These are phyloP conservation scores for Thunnus thynnus DNA, from an alignment of 2,113 vertebrate species.

Conservation along the genomic window DNA sequence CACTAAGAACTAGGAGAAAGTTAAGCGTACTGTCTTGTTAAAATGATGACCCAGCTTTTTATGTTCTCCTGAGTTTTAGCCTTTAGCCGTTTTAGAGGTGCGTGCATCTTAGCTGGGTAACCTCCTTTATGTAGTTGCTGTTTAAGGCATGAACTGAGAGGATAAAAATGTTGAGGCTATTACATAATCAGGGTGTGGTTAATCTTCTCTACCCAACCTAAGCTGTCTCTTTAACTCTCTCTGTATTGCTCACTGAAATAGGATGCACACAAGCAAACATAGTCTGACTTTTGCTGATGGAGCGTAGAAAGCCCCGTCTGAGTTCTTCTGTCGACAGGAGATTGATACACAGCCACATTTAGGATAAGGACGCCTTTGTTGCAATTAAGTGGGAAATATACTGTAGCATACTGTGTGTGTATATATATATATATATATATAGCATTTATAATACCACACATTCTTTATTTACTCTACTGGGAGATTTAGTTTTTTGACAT, in stretches of 20 bases:
- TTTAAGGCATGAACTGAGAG: conserved; percentile 38
- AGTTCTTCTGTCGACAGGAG: background rate
- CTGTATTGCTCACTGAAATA: conserved; percentile 20
- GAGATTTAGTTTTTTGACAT: conserved; percentile 28
- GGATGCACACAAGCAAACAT: conserved; percentile 25
- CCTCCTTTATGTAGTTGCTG: conserved; percentile 9
- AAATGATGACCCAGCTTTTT: conserved; percentile 35
- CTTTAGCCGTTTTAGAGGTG: conserved; percentile 7
- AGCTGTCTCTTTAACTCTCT: conserved; percentile 50
- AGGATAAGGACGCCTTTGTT: background rate
- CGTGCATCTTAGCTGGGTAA: conserved; percentile 14
- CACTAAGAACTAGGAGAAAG: conserved; percentile 43
- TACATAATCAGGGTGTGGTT: conserved; percentile 68
- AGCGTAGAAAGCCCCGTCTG: background rate
- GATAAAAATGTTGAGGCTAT: conserved; percentile 55
- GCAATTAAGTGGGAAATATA: background rate
- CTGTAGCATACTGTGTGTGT: background rate
- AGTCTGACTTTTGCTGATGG: background rate
- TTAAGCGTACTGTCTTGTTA: conserved; percentile 45
- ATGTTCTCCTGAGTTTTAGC: conserved; percentile 40
- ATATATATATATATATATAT: too few species aligned
- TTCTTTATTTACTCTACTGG: background rate
- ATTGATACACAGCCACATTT: background rate
- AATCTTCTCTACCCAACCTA: conserved; percentile 67
- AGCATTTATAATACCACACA: conserved; percentile 8